Evolutionary conservation across 2,888 invertebrate species (phyloP).

Genomic region (Leucania comma): DNA sequence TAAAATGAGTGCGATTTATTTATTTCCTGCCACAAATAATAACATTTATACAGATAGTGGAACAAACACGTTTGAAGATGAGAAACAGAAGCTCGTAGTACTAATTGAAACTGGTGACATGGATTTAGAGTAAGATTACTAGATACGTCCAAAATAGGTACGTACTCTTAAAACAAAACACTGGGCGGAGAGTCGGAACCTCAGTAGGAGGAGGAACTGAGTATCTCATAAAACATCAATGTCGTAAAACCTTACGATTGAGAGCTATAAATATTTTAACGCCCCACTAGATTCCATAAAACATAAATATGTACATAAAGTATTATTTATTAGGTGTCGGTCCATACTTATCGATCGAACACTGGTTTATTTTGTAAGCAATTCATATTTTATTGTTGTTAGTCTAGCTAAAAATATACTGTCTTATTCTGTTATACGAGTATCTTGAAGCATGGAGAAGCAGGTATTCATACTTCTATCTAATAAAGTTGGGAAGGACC

Average conservation of each 20-base stretch:
- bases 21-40: no score
- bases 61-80: no score
- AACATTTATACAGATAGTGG: no score
- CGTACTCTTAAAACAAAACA: not conserved
- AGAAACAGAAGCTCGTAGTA: no score
- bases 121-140: no score
- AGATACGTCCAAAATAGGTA: not conserved
- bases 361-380: slow-evolving; percentile 57
- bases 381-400: slow-evolving; percentile 59
- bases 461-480: slow-evolving; percentile 10
- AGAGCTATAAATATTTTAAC: slow-evolving; percentile 69
- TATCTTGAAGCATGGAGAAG: not conserved
- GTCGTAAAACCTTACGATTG: slow-evolving; percentile 71
- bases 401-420: slow-evolving; percentile 44
- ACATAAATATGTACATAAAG: slow-evolving; percentile 57
- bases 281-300: slow-evolving; percentile 62
- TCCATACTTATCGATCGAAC: slow-evolving; percentile 56
- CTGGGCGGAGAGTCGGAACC: slow-evolving; percentile 46
- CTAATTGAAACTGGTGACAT: no score
- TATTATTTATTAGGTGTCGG: slow-evolving; percentile 64
- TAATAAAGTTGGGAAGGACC: not conserved
- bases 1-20: no score
- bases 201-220: slow-evolving; percentile 50
- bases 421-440: slow-evolving; percentile 18
- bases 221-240: slow-evolving; percentile 58